phyloP scores from a whole-genome alignment of 2,888 invertebrate genomes.

The Epiblema foenella region DNA sequence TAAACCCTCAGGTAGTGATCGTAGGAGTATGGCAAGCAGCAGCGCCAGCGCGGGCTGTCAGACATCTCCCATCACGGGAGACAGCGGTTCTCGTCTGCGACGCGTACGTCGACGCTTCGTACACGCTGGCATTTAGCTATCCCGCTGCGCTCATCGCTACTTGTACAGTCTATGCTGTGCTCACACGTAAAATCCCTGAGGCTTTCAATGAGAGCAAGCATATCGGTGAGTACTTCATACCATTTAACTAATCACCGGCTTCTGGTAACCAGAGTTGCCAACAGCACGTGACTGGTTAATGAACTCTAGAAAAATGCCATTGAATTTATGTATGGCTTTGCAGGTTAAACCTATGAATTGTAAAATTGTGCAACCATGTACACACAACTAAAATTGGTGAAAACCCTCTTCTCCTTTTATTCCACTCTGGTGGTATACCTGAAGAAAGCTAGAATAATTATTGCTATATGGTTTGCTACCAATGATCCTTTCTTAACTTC shows the following conservation, averaged over 20 bases:
- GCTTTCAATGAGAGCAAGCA: slow-evolving; percentile 99
- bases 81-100: slow-evolving; percentile 96
- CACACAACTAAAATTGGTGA: not conserved
- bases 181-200: slow-evolving; percentile 97
- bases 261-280: too few relatives aligned
- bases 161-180: slow-evolving; percentile 97
- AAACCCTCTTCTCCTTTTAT: not conserved
- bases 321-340: not conserved
- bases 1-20: slow-evolving; percentile 87
- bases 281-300: too few relatives aligned
- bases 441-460: not conserved
- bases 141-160: slow-evolving; percentile 94
- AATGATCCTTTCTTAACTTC: not conserved
- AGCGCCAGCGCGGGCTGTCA: slow-evolving; percentile 95
- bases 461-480: not conserved
- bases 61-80: slow-evolving; percentile 94
- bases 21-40: slow-evolving; percentile 95
- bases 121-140: slow-evolving; percentile 96
- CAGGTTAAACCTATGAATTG: not conserved
- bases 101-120: slow-evolving; percentile 95
- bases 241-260: not conserved
- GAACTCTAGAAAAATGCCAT: not conserved
- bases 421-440: not conserved
- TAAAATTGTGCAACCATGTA: not conserved
- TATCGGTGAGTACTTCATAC: slow-evolving; percentile 88